Evolutionary conservation across 1,140 invertebrate species (phyloP).

Genomic region (Halyomorpha halys): DNA sequence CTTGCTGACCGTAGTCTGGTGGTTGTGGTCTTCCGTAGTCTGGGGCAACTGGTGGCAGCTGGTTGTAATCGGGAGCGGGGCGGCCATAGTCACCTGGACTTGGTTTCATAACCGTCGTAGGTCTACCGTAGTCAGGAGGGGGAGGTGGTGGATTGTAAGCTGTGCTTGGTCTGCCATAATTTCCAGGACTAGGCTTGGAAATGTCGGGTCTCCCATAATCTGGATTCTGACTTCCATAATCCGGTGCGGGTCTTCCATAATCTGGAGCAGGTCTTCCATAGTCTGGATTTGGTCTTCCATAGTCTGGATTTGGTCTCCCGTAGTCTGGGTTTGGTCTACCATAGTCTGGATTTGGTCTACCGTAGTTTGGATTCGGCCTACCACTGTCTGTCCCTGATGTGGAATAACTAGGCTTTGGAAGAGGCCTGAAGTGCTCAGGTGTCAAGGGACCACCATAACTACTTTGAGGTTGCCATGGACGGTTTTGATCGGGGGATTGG

Average conservation of each 20-base stretch:
- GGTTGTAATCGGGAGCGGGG: not conserved
- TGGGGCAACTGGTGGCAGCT: not conserved
- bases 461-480: not conserved
- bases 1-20: not conserved
- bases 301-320: not conserved
- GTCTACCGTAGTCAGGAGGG: slow-evolving; percentile 1
- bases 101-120: not conserved
- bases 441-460: not conserved
- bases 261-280: slow-evolving; percentile 11
- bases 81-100: not conserved
- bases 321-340: slow-evolving; percentile 2
- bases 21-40: slow-evolving; percentile 1
- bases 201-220: not conserved
- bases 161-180: not conserved
- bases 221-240: not conserved
- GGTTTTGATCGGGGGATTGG: not conserved
- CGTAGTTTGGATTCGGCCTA: not conserved
- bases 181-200: too few relatives aligned
- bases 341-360: not conserved
- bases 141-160: not conserved
- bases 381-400: not conserved
- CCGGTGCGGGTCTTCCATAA: not conserved
- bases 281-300: slow-evolving; percentile 3
- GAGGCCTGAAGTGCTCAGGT: slow-evolving; percentile 2
- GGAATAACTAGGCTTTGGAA: not conserved